Evolutionary conservation across 2,797 vertebrate genomes (phyloP), one percentile per base, ranked within the genome.

Genomic region (Loriculus beryllinus): DNA sequence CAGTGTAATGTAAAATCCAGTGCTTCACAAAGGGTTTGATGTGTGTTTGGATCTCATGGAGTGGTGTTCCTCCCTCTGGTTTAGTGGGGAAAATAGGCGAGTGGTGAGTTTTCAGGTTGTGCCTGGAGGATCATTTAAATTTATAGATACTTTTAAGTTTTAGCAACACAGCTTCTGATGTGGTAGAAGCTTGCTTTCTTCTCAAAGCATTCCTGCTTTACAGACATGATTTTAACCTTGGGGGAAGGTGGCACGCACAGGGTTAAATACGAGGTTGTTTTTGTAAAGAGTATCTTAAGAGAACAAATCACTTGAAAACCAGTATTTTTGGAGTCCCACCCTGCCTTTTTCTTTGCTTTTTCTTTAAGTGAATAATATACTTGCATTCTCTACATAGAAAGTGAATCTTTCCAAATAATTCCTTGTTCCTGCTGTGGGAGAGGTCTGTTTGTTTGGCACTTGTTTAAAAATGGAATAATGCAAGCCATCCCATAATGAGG

Each of bases 1-100:
- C 6, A 9, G 63, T 77, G 2, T 82, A 52, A 91, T 93, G 95
- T 80, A 56, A 95, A 95, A 92, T 47, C 28, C 93, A 94, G 88
- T 5, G 15, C 75, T 82, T 60, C 70, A 31, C 59, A 29, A 47
- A 26, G 71, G 47, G 63, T 57, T 79, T 40, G 82, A 75, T 88
- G 39, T 69, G 76, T 49, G 52, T 39, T 78, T 65, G 86, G 48
- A 43, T 56, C 63, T 31, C 9, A 25, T 5, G 57, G 49, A 12
- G 60, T 74, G 57, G 3, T 67, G 45, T 37, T 28, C 42, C 76
- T 78, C 82, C 20, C 62, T 48, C 57, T 51, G 37, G 37, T 57
- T 15, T 15, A 43, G 60, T 29, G 59, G 29, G 42, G n/a, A 8
- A 67, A 62, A 31, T 4, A 9, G 48, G 3, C 29, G 65, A 82